These are phyloP conservation scores for Dendrolimus punctatus DNA, from an alignment of 1,140 invertebrate species.

Conservation along the genomic window DNA sequence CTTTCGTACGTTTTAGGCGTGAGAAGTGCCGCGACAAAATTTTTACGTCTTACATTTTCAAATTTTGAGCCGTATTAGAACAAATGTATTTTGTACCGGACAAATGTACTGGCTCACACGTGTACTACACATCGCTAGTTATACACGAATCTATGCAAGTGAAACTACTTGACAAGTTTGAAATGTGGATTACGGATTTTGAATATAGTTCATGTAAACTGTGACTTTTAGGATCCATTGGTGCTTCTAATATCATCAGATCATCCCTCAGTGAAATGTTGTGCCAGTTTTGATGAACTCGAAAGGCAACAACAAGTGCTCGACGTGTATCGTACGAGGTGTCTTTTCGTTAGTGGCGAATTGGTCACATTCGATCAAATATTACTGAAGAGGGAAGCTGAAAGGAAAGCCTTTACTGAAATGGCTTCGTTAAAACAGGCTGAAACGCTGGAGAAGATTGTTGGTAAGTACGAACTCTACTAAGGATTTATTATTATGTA, in stretches of 20 bases:
- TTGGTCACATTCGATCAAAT: constrained; percentile 58
- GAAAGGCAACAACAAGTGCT: constrained; percentile 69
- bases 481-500: neutral
- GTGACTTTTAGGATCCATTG: constrained; percentile 67
- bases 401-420: constrained; percentile 64
- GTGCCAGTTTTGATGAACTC: constrained; percentile 69
- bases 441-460: constrained; percentile 67
- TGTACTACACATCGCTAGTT: too few species aligned
- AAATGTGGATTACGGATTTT: too few species aligned
- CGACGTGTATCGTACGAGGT: constrained; percentile 66
- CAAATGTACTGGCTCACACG: too few species aligned
- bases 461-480: constrained; percentile 38
- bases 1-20: too few species aligned
- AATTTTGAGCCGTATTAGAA: too few species aligned
- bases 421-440: constrained; percentile 65
- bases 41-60: too few species aligned
- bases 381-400: constrained; percentile 53
- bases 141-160: too few species aligned
- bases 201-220: neutral
- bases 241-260: constrained; percentile 68
- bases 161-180: too few species aligned
- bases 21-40: too few species aligned
- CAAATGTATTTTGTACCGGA: too few species aligned
- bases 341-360: constrained; percentile 62
- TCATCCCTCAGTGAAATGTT: constrained; percentile 72